These are phyloP conservation scores for Ictalurus punctatus DNA, from an alignment of 2,113 vertebrate species.

Conservation along the genomic window DNA sequence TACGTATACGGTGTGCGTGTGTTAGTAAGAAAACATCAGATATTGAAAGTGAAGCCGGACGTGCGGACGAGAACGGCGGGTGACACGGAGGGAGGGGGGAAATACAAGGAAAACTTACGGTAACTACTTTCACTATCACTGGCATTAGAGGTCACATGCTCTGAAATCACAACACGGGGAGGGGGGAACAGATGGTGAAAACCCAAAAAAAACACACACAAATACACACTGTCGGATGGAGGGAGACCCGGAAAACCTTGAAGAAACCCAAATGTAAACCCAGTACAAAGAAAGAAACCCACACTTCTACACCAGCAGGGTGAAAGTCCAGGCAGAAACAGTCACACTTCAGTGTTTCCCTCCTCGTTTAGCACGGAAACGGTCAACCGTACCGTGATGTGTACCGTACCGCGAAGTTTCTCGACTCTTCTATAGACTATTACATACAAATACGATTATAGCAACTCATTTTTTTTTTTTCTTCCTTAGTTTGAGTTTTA, in stretches of 20 bases:
- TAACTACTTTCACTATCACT: slow-evolving; percentile 99
- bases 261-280: neutral
- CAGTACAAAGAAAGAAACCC: neutral
- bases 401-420: neutral
- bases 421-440: neutral
- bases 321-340: neutral
- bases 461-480: neutral
- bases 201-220: slow-evolving; percentile 39
- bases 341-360: neutral
- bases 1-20: neutral
- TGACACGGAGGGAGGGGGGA: slow-evolving; percentile 61
- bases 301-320: neutral
- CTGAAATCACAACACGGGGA: slow-evolving; percentile 84
- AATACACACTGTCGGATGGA: slow-evolving; percentile 25
- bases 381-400: neutral
- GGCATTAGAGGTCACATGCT: slow-evolving; percentile 98
- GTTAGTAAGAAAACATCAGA: neutral
- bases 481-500: neutral
- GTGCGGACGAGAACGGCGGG: slow-evolving; percentile 4
- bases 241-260: neutral
- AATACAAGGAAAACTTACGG: slow-evolving; percentile 85
- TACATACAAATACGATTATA: neutral
- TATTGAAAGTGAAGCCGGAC: neutral
- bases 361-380: neutral
- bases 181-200: slow-evolving; percentile 43